Base-by-base conservation (phyloP, 2,113 vertebrate species). In the Tychaedon coryphoeus region DNA sequence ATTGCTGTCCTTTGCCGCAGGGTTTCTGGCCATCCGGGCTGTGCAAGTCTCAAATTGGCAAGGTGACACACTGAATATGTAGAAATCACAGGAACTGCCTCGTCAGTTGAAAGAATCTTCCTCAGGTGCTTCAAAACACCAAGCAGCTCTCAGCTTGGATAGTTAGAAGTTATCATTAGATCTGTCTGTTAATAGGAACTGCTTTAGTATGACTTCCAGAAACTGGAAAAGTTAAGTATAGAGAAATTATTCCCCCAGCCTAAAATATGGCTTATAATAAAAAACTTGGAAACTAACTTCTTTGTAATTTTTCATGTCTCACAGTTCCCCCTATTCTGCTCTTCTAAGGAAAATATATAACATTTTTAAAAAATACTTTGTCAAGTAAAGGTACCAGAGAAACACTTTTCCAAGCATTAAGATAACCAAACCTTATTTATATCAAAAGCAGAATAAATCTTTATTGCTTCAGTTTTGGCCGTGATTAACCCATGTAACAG, bases 11-110 rank as follows among this genome's bases (percentile, higher is more conserved):
- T 57, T 79, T 79, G 24, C 38, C 22, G 14, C 4, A 20, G 42
- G 7, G 8, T 20, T 87, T 80, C 43, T 67, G 81, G 14, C 24
- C 28, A 43, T 33, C 20, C 61, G 4, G 16, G 5, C 28, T 50
- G 31, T 45, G 57, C n/a, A 36, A 36, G 16, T 67, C 43, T 90
- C 0, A 0, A 33, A 25, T 5, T n/a, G 45, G 12, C 28, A 57
- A 80, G 28, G 24, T 4, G 17, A 51, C n/a, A 43, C 7, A 16
- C 4, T 40, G 18, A 76, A 33, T 43, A 10, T 5, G 7, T 22
- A 58, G 73, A 84, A 80, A 36, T 64, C 42, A 42, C 19, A 73
- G 67, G 33, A 64, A 36, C 23, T 80, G 6, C 9, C 38, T 45
- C 73, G 19, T 69, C 23, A 28, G 34, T 28, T 50, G 34, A 60